Conservation (phyloP, 1,140 invertebrate genomes). For the Polypedilum pembai region DNA sequence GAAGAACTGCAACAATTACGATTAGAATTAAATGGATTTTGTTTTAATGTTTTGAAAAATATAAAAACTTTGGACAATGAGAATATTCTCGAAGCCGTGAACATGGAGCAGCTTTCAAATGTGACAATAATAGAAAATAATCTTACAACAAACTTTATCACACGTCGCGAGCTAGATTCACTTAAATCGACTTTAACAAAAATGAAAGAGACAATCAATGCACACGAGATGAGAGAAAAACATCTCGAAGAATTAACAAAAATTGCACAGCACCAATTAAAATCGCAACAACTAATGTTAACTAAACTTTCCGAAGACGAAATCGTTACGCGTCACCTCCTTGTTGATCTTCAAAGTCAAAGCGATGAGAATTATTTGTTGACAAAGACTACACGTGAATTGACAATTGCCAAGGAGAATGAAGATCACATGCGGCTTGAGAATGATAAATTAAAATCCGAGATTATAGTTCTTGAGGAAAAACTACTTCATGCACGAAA, state of each 20-base stretch:
- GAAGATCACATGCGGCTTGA: background rate
- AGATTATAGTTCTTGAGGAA: background rate
- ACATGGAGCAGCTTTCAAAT: background rate
- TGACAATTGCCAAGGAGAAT: slow-evolving; percentile 34
- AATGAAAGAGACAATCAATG: slow-evolving; percentile 34
- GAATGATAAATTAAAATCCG: background rate
- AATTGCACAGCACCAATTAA: slow-evolving; percentile 41
- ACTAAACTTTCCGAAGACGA: slow-evolving; percentile 42
- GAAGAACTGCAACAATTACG: background rate
- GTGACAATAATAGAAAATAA: slow-evolving; percentile 13
- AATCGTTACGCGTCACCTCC: slow-evolving; percentile 40
- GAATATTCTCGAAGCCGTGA: background rate
- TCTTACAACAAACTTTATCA: slow-evolving; percentile 33
- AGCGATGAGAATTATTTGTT: slow-evolving; percentile 39
- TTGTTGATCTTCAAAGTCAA: slow-evolving; percentile 41
- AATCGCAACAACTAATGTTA: slow-evolving; percentile 39
- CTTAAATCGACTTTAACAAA: slow-evolving; percentile 34
- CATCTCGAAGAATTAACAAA: slow-evolving; percentile 41
- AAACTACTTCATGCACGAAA: background rate
- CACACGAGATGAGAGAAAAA: slow-evolving; percentile 41
- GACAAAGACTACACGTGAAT: slow-evolving; percentile 39
- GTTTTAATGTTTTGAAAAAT: slow-evolving; percentile 2
- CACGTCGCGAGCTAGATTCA: slow-evolving; percentile 35
- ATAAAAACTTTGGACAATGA: background rate
- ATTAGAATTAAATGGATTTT: background rate